Percentiles rank a stretch among this genome's conserved stretches.
phyloP scores from a whole-genome alignment of 2,113 vertebrate genomes.

The Oostethus manadensis region DNA sequence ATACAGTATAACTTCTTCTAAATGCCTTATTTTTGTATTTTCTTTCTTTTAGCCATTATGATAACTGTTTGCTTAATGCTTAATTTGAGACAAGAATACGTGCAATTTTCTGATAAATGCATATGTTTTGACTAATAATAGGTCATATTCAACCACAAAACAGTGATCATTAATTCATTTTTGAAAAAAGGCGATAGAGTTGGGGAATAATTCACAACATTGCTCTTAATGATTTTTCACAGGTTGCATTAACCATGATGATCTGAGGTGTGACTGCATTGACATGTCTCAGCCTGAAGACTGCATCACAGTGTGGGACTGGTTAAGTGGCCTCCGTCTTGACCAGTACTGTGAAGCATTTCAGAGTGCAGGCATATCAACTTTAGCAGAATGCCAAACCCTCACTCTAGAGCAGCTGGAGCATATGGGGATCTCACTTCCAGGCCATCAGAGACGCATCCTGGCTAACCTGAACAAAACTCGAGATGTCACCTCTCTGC shows the following conservation, averaged over 20 bases:
- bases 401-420: conserved; percentile 71
- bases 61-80: too few relatives aligned
- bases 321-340: conserved; percentile 80
- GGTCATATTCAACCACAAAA: too few relatives aligned
- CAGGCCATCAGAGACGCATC: conserved; percentile 85
- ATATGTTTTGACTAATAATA: too few relatives aligned
- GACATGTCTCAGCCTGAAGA: conserved; percentile 63
- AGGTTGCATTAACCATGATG: conserved; percentile 38
- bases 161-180: too few relatives aligned
- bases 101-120: too few relatives aligned
- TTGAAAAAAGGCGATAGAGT: too few relatives aligned
- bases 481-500: neutral
- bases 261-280: conserved; percentile 30
- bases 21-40: too few relatives aligned
- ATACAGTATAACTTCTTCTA: too few relatives aligned
- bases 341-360: conserved; percentile 82
- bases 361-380: conserved; percentile 58
- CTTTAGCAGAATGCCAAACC: conserved; percentile 70
- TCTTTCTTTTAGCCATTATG: too few relatives aligned
- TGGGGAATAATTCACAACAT: too few relatives aligned
- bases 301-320: conserved; percentile 61
- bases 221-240: conserved; percentile 19
- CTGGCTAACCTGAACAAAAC: conserved; percentile 79
- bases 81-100: too few relatives aligned
- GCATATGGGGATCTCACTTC: conserved; percentile 76